Conservation (phyloP, 2,888 invertebrate genomes). For the Polymixis flavicincta region DNA sequence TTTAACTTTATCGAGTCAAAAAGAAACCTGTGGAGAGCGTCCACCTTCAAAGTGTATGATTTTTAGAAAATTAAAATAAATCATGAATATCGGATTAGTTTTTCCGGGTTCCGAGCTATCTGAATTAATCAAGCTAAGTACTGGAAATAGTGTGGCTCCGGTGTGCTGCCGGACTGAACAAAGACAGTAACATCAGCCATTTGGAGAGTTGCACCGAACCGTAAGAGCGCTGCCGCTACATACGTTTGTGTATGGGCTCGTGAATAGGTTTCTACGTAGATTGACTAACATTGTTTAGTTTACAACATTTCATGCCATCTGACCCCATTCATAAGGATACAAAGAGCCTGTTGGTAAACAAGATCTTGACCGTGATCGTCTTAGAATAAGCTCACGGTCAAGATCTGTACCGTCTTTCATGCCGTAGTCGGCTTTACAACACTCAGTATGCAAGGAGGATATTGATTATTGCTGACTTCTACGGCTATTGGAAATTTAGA, state of each 20-base stretch:
- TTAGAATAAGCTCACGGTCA: no score
- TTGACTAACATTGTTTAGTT: not conserved
- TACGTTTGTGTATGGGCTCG: not conserved
- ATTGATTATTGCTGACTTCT: not conserved
- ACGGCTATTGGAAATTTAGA: not conserved
- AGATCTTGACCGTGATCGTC: not conserved
- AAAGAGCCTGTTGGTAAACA: conserved; percentile 8
- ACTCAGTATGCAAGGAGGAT: not conserved
- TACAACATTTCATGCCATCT: not conserved
- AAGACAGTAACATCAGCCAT: not conserved
- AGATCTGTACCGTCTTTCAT: not conserved
- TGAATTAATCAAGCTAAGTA: not conserved
- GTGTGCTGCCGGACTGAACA: not conserved
- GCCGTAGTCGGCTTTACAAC: not conserved
- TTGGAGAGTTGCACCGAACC: not conserved
- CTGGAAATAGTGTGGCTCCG: not conserved
- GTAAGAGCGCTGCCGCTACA: not conserved
- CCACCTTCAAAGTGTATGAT: no score
- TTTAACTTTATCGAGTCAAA: not conserved
- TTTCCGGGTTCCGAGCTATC: not conserved
- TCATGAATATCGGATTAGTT: not conserved
- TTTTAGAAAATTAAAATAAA: no score
- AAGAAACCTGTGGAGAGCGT: not conserved
- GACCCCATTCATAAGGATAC: not conserved
- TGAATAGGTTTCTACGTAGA: not conserved